Evolutionary conservation across 2,888 invertebrate species (phyloP).

Genomic region (Drosophila yooni): DNA sequence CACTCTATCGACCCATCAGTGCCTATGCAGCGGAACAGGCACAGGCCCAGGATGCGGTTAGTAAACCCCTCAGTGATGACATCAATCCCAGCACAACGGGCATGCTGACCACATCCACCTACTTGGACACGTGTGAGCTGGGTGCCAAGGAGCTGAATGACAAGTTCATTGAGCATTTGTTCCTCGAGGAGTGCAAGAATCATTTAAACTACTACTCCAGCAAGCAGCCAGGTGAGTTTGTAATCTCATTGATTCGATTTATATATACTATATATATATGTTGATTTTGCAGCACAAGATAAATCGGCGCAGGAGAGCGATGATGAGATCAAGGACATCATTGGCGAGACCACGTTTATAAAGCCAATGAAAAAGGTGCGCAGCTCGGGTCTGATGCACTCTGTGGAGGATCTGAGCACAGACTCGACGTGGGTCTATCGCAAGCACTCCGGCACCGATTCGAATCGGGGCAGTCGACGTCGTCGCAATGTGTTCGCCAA

Average conservation of each 20-base stretch:
- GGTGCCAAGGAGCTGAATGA: slow-evolving; percentile 78
- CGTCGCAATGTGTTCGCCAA: slow-evolving; percentile 84
- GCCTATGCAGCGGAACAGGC: slow-evolving; percentile 61
- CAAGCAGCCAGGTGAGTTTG: slow-evolving; percentile 64
- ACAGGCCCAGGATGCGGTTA: slow-evolving; percentile 54
- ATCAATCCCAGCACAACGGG: slow-evolving; percentile 83
- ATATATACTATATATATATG: background rate
- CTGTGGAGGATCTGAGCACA: slow-evolving; percentile 90
- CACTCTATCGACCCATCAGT: slow-evolving; percentile 88
- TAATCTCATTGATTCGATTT: no score
- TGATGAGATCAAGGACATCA: slow-evolving; percentile 87
- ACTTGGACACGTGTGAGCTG: slow-evolving; percentile 84
- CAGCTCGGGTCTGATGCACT: slow-evolving; percentile 90
- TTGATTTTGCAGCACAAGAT: slow-evolving; percentile 51
- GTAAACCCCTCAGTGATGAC: slow-evolving; percentile 75
- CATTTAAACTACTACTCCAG: slow-evolving; percentile 84
- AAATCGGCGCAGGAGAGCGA: slow-evolving; percentile 84
- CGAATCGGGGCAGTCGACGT: slow-evolving; percentile 84
- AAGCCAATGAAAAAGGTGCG: slow-evolving; percentile 88
- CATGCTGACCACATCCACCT: slow-evolving; percentile 84
- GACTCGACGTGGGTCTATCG: slow-evolving; percentile 92
- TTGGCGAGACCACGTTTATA: slow-evolving; percentile 86
- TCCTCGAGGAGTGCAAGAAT: slow-evolving; percentile 85
- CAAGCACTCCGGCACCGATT: slow-evolving; percentile 84
- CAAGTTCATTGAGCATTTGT: slow-evolving; percentile 85